Evolutionary conservation across 92 coral and sea anemone species (phyloP), one percentile per base, ranked within the genome.

Genomic region (Umimayanthus kanabou): DNA sequence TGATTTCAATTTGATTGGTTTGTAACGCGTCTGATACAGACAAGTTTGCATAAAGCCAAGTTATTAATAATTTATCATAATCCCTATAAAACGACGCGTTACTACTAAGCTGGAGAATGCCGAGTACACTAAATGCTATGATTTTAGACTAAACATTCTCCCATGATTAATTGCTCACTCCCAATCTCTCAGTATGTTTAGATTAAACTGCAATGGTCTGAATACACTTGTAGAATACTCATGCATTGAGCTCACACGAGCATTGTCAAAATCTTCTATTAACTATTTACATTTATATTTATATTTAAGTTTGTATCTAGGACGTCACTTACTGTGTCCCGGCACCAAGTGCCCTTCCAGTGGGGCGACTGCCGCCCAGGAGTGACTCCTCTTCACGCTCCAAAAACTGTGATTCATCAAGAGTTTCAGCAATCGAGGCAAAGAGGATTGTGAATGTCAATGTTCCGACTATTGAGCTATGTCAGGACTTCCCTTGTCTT

Each of bases 391-490:
- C 84, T 55, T 80, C n/a, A 39, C 22, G 43, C 69, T 57, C 84
- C 84, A 55, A 33, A 80, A 80, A 50, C n/a, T 37, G 66, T 80
- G 84, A 55, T 53, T 80, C 84, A 80, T 80, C 10, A 57, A 75
- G 79, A 43, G 30, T 7, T 30, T 75, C 45, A 40, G 50, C 45
- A 9, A 50, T 42, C 29, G 26, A 61, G 25, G 18, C 30, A 75
- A 75, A 1, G 13, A 6, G 26, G 15, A 2, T 28, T 4, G 25
- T 40, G 13, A 39, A 13, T 39, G 45, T 39, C 14, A 50, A 75
- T 39, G 42, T 75, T 43, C 79, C 50, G 50, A 33, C 16, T 20
- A 16, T 74, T 39, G 4, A 53, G 11, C 79, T 39, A 7, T 75
- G 18, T 39, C 26, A 37, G 6, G 4, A n/a, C 79, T 50, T 75